These are phyloP conservation scores for Orthosia incerta DNA, from an alignment of 2,888 invertebrate genomes.

Conservation along the genomic window DNA sequence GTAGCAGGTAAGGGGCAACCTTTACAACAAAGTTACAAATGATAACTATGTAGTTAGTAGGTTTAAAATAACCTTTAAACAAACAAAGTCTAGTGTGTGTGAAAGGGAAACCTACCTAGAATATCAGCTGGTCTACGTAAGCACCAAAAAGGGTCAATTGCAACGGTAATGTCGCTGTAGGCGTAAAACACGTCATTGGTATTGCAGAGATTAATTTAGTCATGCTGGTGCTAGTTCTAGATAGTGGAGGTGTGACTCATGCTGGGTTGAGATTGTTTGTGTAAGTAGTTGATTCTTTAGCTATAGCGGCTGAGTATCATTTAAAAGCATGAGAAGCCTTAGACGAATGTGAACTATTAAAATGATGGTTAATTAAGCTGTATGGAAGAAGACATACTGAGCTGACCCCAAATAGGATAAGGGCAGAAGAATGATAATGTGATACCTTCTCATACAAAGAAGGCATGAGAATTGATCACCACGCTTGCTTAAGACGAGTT, in stretches of 20 bases:
- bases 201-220: slow-evolving; percentile 52
- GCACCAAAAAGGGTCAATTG: slow-evolving; percentile 44
- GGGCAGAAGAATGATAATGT: not conserved
- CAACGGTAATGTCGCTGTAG: slow-evolving; percentile 46
- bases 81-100: slow-evolving; percentile 27
- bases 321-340: not conserved
- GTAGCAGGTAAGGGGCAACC: not conserved
- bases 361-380: too few species aligned
- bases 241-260: slow-evolving; percentile 51
- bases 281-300: not conserved
- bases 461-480: too few species aligned
- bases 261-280: slow-evolving; percentile 16
- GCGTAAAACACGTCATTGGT: slow-evolving; percentile 55
- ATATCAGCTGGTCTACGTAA: slow-evolving; percentile 51
- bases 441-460: too few species aligned
- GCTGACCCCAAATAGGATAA: not conserved
- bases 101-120: slow-evolving; percentile 53
- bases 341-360: not conserved
- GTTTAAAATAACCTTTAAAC: not conserved
- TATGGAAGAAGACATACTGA: not conserved
- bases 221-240: slow-evolving; percentile 25
- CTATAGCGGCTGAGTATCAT: not conserved
- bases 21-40: not conserved
- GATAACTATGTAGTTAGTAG: not conserved
- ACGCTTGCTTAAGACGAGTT: too few species aligned